A percentile compares a stretch with the other conserved stretches of the same genome.
Conservation (phyloP, 2,888 invertebrate species). For the Ormyrus pomaceus region DNA sequence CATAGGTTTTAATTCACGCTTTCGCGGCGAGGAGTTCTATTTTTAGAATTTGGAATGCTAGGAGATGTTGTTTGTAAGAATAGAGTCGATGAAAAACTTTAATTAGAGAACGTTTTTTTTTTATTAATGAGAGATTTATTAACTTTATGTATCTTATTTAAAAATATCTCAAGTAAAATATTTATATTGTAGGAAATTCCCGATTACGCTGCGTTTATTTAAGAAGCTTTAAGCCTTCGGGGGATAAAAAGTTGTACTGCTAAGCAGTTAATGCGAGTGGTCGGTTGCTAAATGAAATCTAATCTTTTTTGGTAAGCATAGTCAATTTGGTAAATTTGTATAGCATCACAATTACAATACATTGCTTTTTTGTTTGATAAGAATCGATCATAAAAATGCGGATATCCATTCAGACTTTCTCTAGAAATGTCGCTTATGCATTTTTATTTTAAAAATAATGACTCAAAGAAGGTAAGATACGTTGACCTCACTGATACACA, state of each 20-base stretch:
- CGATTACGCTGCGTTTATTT: background rate
- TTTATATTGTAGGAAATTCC: conserved; percentile 16
- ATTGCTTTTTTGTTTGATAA: background rate
- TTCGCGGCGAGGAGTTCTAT: background rate
- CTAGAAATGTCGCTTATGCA: background rate
- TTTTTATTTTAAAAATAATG: background rate
- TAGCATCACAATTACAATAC: background rate
- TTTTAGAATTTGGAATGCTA: background rate
- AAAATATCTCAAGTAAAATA: background rate
- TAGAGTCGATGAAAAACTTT: background rate
- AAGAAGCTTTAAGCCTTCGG: background rate
- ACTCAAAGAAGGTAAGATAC: conserved; percentile 11
- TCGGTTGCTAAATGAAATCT: no score
- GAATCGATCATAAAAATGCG: background rate
- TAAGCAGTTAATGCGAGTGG: no score
- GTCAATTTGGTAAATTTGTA: background rate
- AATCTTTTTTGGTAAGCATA: background rate
- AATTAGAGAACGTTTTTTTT: background rate
- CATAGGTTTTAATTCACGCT: background rate
- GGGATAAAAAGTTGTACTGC: no score
- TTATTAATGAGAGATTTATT: background rate
- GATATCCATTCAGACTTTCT: background rate
- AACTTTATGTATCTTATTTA: background rate
- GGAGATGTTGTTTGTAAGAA: no score
- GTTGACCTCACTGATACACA: background rate